Conservation (phyloP, 1,140 invertebrate species). For the Lepidurus couesii region DNA sequence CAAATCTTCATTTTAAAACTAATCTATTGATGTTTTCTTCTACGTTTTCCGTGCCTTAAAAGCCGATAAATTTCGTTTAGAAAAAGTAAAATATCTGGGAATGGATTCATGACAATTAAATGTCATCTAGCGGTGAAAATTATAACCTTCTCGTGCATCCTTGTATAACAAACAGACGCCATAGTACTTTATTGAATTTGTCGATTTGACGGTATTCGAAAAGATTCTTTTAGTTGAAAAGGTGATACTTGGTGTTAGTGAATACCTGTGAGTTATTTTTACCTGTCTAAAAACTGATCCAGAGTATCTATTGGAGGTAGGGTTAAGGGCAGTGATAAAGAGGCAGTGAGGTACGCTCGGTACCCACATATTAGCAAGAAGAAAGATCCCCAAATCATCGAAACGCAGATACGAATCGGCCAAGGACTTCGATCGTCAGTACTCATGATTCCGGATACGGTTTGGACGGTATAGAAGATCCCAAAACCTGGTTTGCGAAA, state of each 20-base stretch:
- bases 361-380: slow-evolving; percentile 26
- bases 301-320: slow-evolving; percentile 35
- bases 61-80: no score
- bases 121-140: no score
- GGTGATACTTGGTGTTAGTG: not conserved
- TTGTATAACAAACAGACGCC: no score
- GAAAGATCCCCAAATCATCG: slow-evolving; percentile 28
- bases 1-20: no score
- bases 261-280: not conserved
- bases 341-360: slow-evolving; percentile 25
- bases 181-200: no score
- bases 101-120: no score
- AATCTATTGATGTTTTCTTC: no score
- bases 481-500: slow-evolving; percentile 5
- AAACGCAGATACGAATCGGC: slow-evolving; percentile 30
- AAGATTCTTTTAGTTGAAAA: no score
- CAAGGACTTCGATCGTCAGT: slow-evolving; percentile 26
- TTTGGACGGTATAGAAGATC: slow-evolving; percentile 29
- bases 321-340: not conserved
- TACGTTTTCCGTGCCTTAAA: no score
- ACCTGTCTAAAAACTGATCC: slow-evolving; percentile 29
- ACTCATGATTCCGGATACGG: slow-evolving; percentile 16
- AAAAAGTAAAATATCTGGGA: no score
- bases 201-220: no score
- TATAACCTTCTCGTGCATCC: no score